phyloP scores from a whole-genome alignment of 2,113 vertebrate species.

The Sinocyclocheilus anshuiensis region DNA sequence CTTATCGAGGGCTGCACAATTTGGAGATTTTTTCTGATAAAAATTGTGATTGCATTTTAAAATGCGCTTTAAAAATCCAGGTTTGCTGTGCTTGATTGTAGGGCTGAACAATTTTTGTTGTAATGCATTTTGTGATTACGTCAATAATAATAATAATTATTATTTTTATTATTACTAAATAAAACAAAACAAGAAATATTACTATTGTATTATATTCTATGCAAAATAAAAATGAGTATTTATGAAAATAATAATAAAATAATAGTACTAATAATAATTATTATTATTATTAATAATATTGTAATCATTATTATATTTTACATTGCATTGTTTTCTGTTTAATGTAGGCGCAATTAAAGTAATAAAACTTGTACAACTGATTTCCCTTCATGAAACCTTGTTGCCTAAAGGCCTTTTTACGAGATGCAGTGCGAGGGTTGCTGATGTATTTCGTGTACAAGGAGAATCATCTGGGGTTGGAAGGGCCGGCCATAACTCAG shows the following conservation, averaged over 20 bases:
- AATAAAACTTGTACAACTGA: neutral
- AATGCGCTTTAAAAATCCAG: no score
- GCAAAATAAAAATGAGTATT: neutral
- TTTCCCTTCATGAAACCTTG: neutral
- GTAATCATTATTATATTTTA: neutral
- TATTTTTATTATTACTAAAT: neutral
- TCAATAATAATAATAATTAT: no score
- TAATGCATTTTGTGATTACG: no score
- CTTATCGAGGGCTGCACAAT: no score
- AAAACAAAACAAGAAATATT: neutral
- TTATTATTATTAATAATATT: no score
- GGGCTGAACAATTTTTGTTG: no score
- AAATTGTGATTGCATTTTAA: no score
- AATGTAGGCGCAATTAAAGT: neutral
- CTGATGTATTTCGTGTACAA: slow-evolving; percentile 55
- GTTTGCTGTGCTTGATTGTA: no score
- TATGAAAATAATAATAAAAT: no score
- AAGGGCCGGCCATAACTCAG: slow-evolving; percentile 61
- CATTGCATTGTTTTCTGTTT: neutral
- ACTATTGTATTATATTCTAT: neutral
- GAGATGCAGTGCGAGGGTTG: neutral
- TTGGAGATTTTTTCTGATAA: no score
- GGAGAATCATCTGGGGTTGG: slow-evolving; percentile 55
- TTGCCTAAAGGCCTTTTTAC: neutral
- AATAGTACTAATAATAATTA: no score